Evolutionary conservation across 2,797 vertebrate genomes (phyloP), one percentile per base, ranked within the genome.

Genomic region (Balearica regulorum): DNA sequence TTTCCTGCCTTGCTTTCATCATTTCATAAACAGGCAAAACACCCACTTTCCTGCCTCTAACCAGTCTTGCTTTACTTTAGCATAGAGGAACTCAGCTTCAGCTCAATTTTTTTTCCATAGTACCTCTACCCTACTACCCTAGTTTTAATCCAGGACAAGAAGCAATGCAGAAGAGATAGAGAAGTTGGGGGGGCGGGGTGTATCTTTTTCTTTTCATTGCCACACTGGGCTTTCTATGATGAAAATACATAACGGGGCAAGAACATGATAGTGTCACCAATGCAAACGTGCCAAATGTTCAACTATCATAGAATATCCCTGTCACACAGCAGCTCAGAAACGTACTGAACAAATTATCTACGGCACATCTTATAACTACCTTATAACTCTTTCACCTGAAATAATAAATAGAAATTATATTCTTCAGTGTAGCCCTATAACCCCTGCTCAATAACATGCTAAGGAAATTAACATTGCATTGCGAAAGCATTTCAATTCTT

Each of bases 251-350:
- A 75, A 89, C 5, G 35, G 16, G 19, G 57, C 28, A 70, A 80
- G 33, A 61, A 58, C 3, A 16, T 1, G 3, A 26, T 0, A 28
- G 31, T 6, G 25, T 31, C 49, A 43, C 13, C 43, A 76, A 9
- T 12, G 29, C 10, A 62, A 58, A 72, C 43, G 16, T 57, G 18
- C 18, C 41, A 61, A 61, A 72, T 16, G 5, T 76, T 86, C 66
- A 82, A 1, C 43, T 51, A 5, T 7, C 33, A 11, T 4, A 64
- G 31, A 73, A 41, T 9, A 76, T 28, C 24, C 25, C 46, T 72
- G 13, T 29, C n/a, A 51, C 18, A 58, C 6, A 83, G 43, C 60
- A 83, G 48, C 79, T 62, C 44, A 61, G 65, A 89, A 83, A 78
- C 11, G 16, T 19, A 79, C 46, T 31, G 39, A 83, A 72, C 11